phyloP scores from a whole-genome alignment of 2,888 invertebrate species.

The Crossocerus cetratus region DNA sequence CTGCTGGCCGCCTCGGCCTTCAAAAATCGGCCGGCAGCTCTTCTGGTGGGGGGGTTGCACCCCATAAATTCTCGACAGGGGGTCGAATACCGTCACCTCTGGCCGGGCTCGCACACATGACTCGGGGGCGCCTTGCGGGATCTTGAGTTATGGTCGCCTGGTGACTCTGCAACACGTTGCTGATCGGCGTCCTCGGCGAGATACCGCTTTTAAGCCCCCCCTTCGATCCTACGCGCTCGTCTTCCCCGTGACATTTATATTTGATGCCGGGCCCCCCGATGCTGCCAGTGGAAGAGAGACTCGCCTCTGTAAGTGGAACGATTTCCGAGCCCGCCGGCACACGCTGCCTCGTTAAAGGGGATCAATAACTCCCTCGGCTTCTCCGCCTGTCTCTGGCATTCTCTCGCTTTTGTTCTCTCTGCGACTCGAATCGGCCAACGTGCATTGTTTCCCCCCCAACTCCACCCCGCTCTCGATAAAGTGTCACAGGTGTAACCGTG shows the following conservation, averaged over 20 bases:
- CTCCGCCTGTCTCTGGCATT: no score
- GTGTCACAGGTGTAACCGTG: neutral
- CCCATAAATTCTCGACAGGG: constrained; percentile 63
- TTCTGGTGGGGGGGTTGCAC: constrained; percentile 50
- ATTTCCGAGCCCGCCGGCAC: no score
- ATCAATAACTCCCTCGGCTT: no score
- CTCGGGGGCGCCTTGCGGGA: constrained; percentile 46
- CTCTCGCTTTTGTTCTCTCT: no score
- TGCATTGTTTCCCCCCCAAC: no score
- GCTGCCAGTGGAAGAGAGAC: neutral
- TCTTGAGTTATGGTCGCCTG: constrained; percentile 49
- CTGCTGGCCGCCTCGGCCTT: constrained; percentile 21
- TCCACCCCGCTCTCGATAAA: no score
- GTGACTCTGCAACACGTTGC: constrained; percentile 54
- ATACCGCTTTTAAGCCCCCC: constrained; percentile 11
- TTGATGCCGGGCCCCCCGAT: constrained; percentile 4
- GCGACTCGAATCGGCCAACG: no score
- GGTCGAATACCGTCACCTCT: constrained; percentile 39
- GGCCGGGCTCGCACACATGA: constrained; percentile 48
- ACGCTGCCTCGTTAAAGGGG: no score
- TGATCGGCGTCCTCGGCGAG: constrained; percentile 34
- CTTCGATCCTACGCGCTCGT: neutral
- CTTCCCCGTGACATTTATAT: constrained; percentile 37
- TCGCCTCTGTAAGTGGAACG: no score
- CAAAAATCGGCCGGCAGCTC: constrained; percentile 47